Conservation (phyloP, 2,888 invertebrate genomes). For the Petrolisthes cinctipes region DNA sequence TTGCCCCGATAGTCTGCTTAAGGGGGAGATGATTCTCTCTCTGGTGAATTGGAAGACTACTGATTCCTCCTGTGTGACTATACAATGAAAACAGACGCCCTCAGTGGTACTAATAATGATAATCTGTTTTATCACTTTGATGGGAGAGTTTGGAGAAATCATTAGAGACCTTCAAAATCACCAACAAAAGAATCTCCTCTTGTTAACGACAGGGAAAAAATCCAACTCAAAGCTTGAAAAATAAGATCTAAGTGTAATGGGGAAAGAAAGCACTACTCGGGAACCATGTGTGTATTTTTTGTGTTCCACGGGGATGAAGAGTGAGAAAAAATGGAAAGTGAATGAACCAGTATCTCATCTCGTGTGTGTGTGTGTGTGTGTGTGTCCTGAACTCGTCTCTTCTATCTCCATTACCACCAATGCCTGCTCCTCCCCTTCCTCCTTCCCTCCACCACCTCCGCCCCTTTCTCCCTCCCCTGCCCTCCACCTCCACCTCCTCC, state of each 20-base stretch:
- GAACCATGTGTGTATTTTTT: neutral
- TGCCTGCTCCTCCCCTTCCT: neutral
- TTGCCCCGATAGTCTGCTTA: conserved; percentile 36
- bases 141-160: too few species aligned
- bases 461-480: neutral
- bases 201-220: conserved; percentile 22
- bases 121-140: too few species aligned
- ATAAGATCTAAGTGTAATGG: conserved; percentile 5
- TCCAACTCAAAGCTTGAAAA: conserved; percentile 17
- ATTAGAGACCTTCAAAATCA: too few species aligned
- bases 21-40: neutral
- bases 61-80: too few species aligned
- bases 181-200: too few species aligned
- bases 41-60: too few species aligned
- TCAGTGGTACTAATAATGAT: too few species aligned
- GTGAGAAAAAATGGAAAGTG: conserved; percentile 8
- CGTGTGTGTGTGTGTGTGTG: conserved; percentile 1
- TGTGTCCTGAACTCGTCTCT: conserved; percentile 4
- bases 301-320: neutral
- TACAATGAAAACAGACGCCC: too few species aligned
- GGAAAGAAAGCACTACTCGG: neutral
- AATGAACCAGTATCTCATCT: neutral
- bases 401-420: neutral
- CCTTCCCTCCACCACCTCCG: neutral
- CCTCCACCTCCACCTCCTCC: neutral